phyloP scores from a whole-genome alignment of 2,888 invertebrate species.

The Trissoscelio sp. region DNA sequence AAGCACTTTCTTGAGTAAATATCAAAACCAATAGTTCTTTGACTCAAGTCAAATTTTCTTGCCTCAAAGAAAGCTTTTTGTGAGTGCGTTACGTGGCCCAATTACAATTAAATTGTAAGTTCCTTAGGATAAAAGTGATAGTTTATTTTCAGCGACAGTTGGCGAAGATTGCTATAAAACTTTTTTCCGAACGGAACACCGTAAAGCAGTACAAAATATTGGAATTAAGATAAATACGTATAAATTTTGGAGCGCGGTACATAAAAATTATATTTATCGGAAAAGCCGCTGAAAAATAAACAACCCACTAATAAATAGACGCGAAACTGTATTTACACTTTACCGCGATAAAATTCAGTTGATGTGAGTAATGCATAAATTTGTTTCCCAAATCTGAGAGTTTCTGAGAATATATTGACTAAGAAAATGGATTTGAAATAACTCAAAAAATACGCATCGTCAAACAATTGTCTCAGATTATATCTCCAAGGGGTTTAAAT shows the following conservation, averaged over 20 bases:
- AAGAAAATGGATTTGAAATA: background rate
- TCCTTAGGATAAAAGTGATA: slow-evolving; percentile 14
- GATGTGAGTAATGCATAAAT: slow-evolving; percentile 36
- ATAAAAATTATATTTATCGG: slow-evolving; percentile 40
- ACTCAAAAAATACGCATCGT: too few relatives aligned
- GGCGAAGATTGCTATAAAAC: slow-evolving; percentile 15
- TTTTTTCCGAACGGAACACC: slow-evolving; percentile 25
- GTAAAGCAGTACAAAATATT: slow-evolving; percentile 35
- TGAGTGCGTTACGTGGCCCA: slow-evolving; percentile 5
- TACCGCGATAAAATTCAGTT: slow-evolving; percentile 28
- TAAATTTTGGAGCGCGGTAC: background rate
- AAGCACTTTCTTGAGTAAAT: too few relatives aligned
- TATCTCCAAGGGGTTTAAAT: too few relatives aligned
- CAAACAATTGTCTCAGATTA: too few relatives aligned
- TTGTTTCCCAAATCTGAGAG: slow-evolving; percentile 27
- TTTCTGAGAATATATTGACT: slow-evolving; percentile 26
- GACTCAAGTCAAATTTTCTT: too few relatives aligned
- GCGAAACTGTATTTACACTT: slow-evolving; percentile 22
- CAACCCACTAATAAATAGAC: slow-evolving; percentile 10
- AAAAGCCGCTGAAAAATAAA: slow-evolving; percentile 22
- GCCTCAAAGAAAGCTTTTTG: too few relatives aligned
- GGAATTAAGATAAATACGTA: slow-evolving; percentile 44
- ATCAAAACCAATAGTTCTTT: too few relatives aligned
- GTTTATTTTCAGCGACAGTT: slow-evolving; percentile 39
- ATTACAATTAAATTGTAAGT: slow-evolving; percentile 40